phyloP scores from a whole-genome alignment of 2,888 invertebrate genomes.

The Drosophila tanythrix region DNA sequence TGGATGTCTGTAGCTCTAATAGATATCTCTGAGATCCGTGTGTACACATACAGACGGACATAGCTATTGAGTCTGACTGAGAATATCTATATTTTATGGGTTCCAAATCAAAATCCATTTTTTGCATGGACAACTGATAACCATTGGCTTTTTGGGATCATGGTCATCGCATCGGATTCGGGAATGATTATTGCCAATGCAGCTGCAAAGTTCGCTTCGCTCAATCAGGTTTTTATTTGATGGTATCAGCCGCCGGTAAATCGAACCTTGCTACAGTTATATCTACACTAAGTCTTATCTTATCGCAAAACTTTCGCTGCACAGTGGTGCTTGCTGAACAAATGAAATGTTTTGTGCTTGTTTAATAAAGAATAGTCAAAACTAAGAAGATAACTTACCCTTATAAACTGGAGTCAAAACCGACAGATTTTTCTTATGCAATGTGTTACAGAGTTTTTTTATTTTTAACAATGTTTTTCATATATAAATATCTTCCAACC shows the following conservation, averaged over 20 bases:
- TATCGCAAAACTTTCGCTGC: conserved; percentile 47
- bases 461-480: neutral
- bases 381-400: neutral
- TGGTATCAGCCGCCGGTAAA: conserved; percentile 48
- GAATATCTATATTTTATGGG: neutral
- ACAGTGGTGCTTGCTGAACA: conserved; percentile 48
- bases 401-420: neutral
- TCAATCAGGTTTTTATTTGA: conserved; percentile 23
- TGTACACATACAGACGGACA: neutral
- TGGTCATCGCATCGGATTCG: neutral
- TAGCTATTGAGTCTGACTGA: neutral
- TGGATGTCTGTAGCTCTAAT: neutral
- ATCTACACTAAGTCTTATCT: conserved; percentile 53
- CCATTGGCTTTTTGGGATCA: neutral
- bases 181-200: conserved; percentile 17
- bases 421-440: neutral
- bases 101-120: neutral
- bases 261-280: conserved; percentile 53
- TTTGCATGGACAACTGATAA: conserved; percentile 10
- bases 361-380: neutral
- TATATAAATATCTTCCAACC: neutral
- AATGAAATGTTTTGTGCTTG: neutral
- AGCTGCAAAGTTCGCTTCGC: conserved; percentile 40
- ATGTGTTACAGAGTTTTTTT: neutral
- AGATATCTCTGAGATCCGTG: neutral